Evolutionary conservation across 2,888 invertebrate genomes (phyloP), one percentile per base, ranked within the genome.

Genomic region (Tromatobia lineatoria): DNA sequence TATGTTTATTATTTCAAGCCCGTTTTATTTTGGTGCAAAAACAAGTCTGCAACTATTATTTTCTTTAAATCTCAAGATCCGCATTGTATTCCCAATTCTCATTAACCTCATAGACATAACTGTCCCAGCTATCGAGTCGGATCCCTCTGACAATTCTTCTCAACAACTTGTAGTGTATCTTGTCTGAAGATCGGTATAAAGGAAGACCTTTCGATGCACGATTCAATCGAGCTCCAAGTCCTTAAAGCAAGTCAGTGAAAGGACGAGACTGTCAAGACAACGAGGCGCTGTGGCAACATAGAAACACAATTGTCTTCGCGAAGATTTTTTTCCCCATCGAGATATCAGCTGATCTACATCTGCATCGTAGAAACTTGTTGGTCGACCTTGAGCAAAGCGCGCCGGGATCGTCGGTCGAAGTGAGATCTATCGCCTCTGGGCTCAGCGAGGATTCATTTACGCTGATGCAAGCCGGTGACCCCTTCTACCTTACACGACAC

Each of bases 371-470:
- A 57, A 70, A 78, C 69, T 67, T 54, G 42, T 54, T 59, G 57
- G 70, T 50, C 74, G 80, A 76, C 83, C 83, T 84, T 86, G 88
- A 84, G 47, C 4, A 52, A 52, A 66, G 15, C 67, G 34, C 54
- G 59, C 59, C 38, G 52, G 73, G 77, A 83, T 81, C 78, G 64
- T 81, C 66, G 71, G 59, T 78, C 73, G 20, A 52, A 64, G 47
- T 54, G 23, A 76, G 71, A 73, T 85, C 75, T 79, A 85, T 67
- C 59, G 66, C 80, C 83, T 84, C 77, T 77, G 77, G 80, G 73
- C 83, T 77, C 76, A 34, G 38, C 47, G 69, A 77, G 57, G 74
- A 84, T 84, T 80, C 77, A 82, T 85, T 78, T 78, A 78, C 69
- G 54, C 75, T 59, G 74, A 20, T 57, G 50, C 71, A 52, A 71